These are phyloP conservation scores for Cygnus buccinator DNA, from an alignment of 2,113 vertebrate genomes.

Conservation along the genomic window DNA sequence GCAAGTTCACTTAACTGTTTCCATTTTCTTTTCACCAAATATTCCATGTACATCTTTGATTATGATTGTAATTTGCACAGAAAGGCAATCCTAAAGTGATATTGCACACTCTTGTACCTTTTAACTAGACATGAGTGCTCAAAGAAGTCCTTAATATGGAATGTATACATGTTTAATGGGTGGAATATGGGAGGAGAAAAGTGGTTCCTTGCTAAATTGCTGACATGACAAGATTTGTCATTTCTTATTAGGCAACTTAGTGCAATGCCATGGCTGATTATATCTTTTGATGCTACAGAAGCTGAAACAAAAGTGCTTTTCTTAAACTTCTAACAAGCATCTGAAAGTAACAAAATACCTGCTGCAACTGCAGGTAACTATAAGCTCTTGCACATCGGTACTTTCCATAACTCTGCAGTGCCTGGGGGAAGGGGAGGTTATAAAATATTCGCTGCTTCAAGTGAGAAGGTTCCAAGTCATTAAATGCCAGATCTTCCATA, in stretches of 20 bases:
- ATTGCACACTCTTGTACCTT: neutral
- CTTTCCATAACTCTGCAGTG: neutral
- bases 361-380: neutral
- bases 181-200: neutral
- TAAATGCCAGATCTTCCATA: conserved; percentile 1
- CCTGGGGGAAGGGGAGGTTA: neutral
- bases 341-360: neutral
- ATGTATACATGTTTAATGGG: neutral
- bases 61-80: neutral
- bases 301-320: neutral
- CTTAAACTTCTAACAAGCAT: neutral
- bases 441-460: neutral
- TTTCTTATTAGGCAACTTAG: neutral
- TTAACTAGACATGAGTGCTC: neutral
- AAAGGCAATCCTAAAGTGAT: neutral
- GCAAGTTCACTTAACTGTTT: neutral
- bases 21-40: neutral
- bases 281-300: neutral
- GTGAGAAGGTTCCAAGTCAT: neutral
- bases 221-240: neutral
- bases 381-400: neutral
- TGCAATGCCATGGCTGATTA: neutral
- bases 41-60: neutral
- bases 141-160: neutral
- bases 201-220: neutral